phyloP scores from a whole-genome alignment of 1,140 invertebrate species.

The Sycophaga agraensis region DNA sequence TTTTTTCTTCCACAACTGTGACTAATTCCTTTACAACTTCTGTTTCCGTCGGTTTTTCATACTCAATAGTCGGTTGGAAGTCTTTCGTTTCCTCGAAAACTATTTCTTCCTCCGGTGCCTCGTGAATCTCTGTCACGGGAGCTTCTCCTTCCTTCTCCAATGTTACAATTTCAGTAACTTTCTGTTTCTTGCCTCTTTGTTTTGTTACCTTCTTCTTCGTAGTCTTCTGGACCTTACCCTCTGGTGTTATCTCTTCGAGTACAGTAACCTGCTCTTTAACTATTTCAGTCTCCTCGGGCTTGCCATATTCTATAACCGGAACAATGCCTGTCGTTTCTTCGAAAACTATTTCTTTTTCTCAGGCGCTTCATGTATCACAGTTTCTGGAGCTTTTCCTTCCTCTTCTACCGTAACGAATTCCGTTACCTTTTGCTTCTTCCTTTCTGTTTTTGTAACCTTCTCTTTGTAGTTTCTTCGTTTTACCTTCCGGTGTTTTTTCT shows the following conservation, averaged over 20 bases:
- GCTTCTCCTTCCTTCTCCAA: slow-evolving; percentile 55
- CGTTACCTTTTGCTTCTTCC: slow-evolving; percentile 44
- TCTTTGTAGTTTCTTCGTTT: slow-evolving; percentile 27
- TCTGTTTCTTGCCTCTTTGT: slow-evolving; percentile 49
- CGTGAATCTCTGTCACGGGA: slow-evolving; percentile 43
- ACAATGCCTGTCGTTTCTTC: not conserved
- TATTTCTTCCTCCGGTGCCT: slow-evolving; percentile 34
- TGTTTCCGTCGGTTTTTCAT: slow-evolving; percentile 19
- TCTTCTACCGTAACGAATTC: slow-evolving; percentile 57
- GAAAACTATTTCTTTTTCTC: slow-evolving; percentile 25
- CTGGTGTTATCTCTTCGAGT: not conserved
- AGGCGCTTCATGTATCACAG: slow-evolving; percentile 33
- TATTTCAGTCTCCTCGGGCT: not conserved
- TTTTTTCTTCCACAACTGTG: not conserved
- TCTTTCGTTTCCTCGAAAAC: slow-evolving; percentile 30
- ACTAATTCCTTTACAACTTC: slow-evolving; percentile 28
- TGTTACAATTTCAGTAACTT: slow-evolving; percentile 56
- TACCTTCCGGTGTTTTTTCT: slow-evolving; percentile 26
- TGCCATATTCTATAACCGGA: not conserved
- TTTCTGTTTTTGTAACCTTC: not conserved
- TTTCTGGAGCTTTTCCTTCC: slow-evolving; percentile 51
- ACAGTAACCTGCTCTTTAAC: slow-evolving; percentile 32
- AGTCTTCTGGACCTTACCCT: slow-evolving; percentile 26
- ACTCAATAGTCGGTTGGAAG: slow-evolving; percentile 13
- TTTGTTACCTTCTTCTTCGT: slow-evolving; percentile 29